A percentile compares a stretch with the other conserved stretches of the same genome.
phyloP scores from a whole-genome alignment of 2,113 vertebrate genomes.

The Brienomyrus brachyistius region DNA sequence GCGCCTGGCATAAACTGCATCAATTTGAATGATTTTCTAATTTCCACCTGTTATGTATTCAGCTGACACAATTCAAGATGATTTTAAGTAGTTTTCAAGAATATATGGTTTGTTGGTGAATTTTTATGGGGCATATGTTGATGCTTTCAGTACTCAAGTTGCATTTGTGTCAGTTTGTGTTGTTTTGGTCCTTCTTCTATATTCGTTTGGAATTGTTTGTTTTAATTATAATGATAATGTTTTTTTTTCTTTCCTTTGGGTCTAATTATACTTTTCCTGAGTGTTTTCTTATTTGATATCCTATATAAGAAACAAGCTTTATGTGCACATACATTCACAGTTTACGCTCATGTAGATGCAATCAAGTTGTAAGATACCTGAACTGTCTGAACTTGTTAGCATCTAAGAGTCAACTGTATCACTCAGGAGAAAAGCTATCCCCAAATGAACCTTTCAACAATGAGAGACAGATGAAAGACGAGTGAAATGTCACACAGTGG shows the following conservation, averaged over 20 bases:
- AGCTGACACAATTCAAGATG: background rate
- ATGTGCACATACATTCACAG: background rate
- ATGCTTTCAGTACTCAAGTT: background rate
- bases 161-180: background rate
- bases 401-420: background rate
- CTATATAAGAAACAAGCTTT: background rate
- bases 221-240: background rate
- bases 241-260: background rate
- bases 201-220: background rate
- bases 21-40: background rate
- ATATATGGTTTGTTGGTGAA: background rate
- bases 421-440: background rate
- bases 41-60: background rate
- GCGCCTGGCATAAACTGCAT: background rate
- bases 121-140: background rate
- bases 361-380: background rate
- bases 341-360: conserved; percentile 9
- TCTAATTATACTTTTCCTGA: background rate
- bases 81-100: background rate
- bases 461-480: conserved; percentile 10
- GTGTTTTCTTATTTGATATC: background rate
- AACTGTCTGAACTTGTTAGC: background rate
- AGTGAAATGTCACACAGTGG: conserved; percentile 11
- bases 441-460: conserved; percentile 9
- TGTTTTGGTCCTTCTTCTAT: background rate